A percentile compares a stretch with the other conserved stretches of the same genome.
These are phyloP conservation scores for Todiramphus saurophagus DNA, from an alignment of 2,113 vertebrate species.

Conservation along the genomic window DNA sequence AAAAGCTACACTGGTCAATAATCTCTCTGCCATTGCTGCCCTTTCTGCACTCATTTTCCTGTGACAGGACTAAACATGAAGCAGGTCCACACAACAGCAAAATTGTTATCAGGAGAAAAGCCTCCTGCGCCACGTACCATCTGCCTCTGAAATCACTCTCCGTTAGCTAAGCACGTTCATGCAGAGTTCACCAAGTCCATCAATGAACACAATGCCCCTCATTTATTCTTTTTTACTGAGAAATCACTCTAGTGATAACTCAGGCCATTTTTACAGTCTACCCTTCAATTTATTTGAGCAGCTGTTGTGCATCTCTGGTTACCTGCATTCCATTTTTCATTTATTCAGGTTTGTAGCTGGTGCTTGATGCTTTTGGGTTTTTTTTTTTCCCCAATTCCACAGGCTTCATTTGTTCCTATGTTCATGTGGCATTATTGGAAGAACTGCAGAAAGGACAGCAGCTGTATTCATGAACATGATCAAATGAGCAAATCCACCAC, in stretches of 20 bases:
- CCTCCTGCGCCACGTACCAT: not conserved
- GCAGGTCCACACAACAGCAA: not conserved
- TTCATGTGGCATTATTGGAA: not conserved
- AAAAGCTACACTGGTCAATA: not conserved
- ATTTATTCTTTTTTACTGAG: not conserved
- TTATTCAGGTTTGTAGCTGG: not conserved
- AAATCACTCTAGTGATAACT: not conserved
- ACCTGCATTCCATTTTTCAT: not conserved
- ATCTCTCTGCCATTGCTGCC: not conserved
- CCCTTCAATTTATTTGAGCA: not conserved
- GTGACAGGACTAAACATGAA: not conserved
- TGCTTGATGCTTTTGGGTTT: not conserved
- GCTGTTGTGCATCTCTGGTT: not conserved
- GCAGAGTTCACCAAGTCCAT: not conserved
- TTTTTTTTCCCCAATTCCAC: not conserved
- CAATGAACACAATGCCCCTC: not conserved
- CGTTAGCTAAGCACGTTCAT: not conserved
- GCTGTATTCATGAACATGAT: not conserved
- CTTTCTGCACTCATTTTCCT: not conserved
- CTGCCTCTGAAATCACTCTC: not conserved
- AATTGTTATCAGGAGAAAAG: not conserved
- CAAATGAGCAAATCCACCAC: not conserved
- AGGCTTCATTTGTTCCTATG: not conserved
- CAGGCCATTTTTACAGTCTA: not conserved
- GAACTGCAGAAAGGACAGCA: not conserved